Evolutionary conservation across 2,888 invertebrate genomes (phyloP), one percentile per base, ranked within the genome.

Genomic region (Scaptomyza polygonia): DNA sequence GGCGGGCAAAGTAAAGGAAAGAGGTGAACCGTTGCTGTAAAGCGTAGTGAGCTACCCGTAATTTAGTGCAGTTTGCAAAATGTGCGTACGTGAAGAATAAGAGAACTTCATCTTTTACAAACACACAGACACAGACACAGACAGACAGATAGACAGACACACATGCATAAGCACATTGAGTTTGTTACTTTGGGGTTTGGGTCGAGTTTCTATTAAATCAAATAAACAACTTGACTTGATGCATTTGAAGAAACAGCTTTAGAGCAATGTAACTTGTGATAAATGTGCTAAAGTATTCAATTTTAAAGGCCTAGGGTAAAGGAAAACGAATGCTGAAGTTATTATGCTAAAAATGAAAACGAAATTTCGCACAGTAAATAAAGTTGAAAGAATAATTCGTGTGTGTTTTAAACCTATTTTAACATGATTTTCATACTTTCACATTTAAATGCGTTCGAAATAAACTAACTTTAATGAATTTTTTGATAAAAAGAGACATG

Each of bases 31-130:
- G 39, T 39, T 9, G 21, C 14, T 18, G 40, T 42, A 25, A 21
- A 7, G 21, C 49, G 34, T 21, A 64, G 48, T 45, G 75, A 77
- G 81, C 74, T 81, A 66, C 59, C 59, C 68, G 75, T 85, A 87
- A 81, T 87, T 81, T 87, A 81, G 68, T 87, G 83, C 72, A 82
- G 88, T 86, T 83, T 80, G 80, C 67, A 65, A 86, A 83, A 79
- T 67, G 83, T 85, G 71, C 82, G 81, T 85, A 87, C 83, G 83
- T 85, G 82, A 68, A 64, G 55, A 53, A 65, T 56, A 77, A 63
- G 63, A 54, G 30, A 43, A 57, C 43, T 56, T 27, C n/a, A 29
- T 34, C 34, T 34, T 34, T 34, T n/a, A 42, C 29, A 32, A 54
- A 18, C 40, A 40, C 36, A 16, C 45, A 54, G 32, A 51, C 43